These are phyloP conservation scores for Erithacus rubecula DNA, from an alignment of 2,797 vertebrate species.

Conservation along the genomic window DNA sequence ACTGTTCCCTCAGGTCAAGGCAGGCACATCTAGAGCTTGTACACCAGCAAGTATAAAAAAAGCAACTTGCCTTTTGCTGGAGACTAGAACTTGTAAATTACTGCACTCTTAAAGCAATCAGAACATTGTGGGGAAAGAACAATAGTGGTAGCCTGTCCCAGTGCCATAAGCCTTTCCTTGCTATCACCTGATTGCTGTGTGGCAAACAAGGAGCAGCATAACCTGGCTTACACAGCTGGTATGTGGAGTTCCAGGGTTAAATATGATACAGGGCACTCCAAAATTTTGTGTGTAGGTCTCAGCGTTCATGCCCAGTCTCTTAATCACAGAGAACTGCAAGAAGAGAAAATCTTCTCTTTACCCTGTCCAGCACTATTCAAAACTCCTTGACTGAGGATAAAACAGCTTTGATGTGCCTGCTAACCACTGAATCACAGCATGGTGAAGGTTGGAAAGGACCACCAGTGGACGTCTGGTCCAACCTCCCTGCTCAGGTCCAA, in stretches of 20 bases:
- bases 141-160: background rate
- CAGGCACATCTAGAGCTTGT: background rate
- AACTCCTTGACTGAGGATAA: background rate
- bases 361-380: background rate
- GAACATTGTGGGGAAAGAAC: background rate
- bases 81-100: background rate
- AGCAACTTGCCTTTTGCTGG: background rate
- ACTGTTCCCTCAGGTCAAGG: background rate
- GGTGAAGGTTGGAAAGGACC: background rate
- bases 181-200: rapidly evolving
- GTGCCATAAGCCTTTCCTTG: background rate
- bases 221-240: background rate
- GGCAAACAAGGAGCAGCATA: background rate
- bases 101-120: background rate
- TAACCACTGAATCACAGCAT: background rate
- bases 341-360: background rate
- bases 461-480: rapidly evolving
- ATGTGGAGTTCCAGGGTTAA: background rate
- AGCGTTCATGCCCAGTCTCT: background rate
- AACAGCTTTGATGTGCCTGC: rapidly evolving
- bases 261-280: background rate
- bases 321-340: background rate
- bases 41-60: background rate
- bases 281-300: background rate
- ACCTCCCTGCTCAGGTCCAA: background rate